These are phyloP conservation scores for Crepidodera aurea DNA, from an alignment of 2,888 invertebrate genomes.

Conservation along the genomic window DNA sequence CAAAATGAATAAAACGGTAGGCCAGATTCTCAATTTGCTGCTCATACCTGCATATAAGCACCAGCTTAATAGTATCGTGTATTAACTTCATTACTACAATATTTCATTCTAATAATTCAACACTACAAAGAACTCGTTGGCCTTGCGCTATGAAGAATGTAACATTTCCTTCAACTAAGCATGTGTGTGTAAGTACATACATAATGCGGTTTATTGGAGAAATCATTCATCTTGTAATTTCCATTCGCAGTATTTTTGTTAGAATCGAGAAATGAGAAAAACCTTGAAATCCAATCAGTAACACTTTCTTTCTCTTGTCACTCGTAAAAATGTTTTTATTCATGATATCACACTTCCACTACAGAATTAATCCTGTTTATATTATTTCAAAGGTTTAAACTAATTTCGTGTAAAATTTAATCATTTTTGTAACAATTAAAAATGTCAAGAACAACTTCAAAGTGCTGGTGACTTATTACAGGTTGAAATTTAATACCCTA, in stretches of 20 bases:
- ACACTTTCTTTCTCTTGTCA: not conserved
- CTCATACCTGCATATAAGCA: slow-evolving; percentile 1
- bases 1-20: slow-evolving; percentile 7
- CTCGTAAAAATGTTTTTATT: no score
- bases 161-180: slow-evolving; percentile 35
- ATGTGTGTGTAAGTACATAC: slow-evolving; percentile 14
- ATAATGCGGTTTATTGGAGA: not conserved
- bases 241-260: slow-evolving; percentile 1
- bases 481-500: no score
- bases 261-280: not conserved
- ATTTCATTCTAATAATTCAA: slow-evolving; percentile 31
- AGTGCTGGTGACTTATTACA: no score
- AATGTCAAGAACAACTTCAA: no score
- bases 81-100: slow-evolving; percentile 17
- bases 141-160: slow-evolving; percentile 32
- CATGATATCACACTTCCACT: no score
- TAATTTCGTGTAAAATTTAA: no score
- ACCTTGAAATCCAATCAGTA: not conserved
- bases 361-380: no score
- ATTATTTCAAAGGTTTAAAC: no score
- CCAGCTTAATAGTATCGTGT: slow-evolving; percentile 1
- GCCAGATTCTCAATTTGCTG: not conserved
- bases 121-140: slow-evolving; percentile 32
- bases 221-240: slow-evolving; percentile 11
- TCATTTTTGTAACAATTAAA: no score